Evolutionary conservation across 2,888 invertebrate genomes (phyloP).

Genomic region (Acanthopleura granulata): DNA sequence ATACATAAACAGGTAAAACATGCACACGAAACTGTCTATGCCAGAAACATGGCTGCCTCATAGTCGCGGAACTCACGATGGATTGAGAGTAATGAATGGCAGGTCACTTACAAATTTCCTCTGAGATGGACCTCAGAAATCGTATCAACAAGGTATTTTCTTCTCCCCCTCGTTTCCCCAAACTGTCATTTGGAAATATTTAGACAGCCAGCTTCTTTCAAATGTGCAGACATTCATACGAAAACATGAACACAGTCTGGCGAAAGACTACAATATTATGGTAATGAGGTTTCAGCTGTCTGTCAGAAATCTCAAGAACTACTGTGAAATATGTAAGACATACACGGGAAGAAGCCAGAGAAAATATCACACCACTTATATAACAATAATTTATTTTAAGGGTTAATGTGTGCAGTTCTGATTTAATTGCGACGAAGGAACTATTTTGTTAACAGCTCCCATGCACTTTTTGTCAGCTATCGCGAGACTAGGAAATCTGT

Average conservation of each 20-base stretch:
- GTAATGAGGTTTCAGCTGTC: slow-evolving; percentile 17
- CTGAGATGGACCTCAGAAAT: not conserved
- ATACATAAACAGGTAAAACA: too few relatives aligned
- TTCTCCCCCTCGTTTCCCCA: not conserved
- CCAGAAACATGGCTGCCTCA: slow-evolving; percentile 14
- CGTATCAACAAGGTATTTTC: slow-evolving; percentile 2
- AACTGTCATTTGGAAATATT: slow-evolving; percentile 16
- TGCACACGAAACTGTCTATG: not conserved
- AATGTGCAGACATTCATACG: not conserved
- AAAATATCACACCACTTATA: too few relatives aligned
- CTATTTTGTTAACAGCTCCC: not conserved
- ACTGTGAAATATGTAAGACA: too few relatives aligned
- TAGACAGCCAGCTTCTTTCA: not conserved
- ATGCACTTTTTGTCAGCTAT: slow-evolving; percentile 5
- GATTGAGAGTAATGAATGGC: not conserved
- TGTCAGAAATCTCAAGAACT: not conserved
- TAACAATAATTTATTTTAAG: too few relatives aligned
- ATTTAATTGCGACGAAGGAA: not conserved
- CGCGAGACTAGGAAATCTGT: not conserved
- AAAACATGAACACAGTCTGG: slow-evolving; percentile 11
- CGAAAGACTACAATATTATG: slow-evolving; percentile 12
- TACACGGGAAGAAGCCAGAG: too few relatives aligned
- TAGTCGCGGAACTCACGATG: not conserved
- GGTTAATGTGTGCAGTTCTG: too few relatives aligned
- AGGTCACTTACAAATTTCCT: slow-evolving; percentile 4